These are phyloP conservation scores for Propithecus perrieri DNA, from an alignment of 2,797 vertebrate species.

Conservation along the genomic window DNA sequence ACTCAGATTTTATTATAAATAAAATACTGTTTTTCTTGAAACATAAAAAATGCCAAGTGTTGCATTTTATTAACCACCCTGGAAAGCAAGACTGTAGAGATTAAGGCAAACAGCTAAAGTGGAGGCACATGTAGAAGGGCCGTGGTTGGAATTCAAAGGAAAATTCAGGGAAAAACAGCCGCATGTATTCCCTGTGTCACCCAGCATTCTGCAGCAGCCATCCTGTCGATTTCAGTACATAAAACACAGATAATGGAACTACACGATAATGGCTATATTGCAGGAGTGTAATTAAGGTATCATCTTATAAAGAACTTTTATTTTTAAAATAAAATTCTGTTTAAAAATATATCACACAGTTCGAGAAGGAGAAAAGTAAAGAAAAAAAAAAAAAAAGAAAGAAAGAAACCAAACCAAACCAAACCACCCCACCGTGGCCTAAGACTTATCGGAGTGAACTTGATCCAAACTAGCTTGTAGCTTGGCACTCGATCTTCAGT, in stretches of 20 bases:
- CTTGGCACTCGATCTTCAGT: neutral
- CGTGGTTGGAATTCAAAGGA: constrained; percentile 73
- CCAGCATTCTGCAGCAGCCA: constrained; percentile 78
- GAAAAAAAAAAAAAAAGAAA: neutral
- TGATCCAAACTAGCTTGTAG: neutral
- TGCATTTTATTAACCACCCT: constrained; percentile 88
- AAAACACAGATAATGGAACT: constrained; percentile 82
- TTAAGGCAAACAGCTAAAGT: constrained; percentile 85
- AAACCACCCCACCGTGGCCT: neutral
- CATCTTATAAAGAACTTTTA: constrained; percentile 80
- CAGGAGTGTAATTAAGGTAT: constrained; percentile 82
- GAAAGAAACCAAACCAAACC: neutral
- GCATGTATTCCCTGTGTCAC: neutral
- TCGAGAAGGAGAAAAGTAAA: neutral
- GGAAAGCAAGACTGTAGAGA: constrained; percentile 86
- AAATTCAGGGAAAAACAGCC: constrained; percentile 56
- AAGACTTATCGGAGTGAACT: neutral
- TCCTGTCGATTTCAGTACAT: constrained; percentile 71
- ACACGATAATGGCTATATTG: constrained; percentile 83
- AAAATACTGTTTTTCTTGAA: constrained; percentile 94
- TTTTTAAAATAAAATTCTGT: constrained; percentile 88
- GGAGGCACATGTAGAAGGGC: constrained; percentile 83
- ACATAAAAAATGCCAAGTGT: constrained; percentile 92
- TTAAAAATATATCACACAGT: constrained; percentile 78
- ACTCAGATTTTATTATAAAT: constrained; percentile 96